Evolutionary conservation across 2,113 vertebrate species (phyloP).

Genomic region (Prolemur simus): DNA sequence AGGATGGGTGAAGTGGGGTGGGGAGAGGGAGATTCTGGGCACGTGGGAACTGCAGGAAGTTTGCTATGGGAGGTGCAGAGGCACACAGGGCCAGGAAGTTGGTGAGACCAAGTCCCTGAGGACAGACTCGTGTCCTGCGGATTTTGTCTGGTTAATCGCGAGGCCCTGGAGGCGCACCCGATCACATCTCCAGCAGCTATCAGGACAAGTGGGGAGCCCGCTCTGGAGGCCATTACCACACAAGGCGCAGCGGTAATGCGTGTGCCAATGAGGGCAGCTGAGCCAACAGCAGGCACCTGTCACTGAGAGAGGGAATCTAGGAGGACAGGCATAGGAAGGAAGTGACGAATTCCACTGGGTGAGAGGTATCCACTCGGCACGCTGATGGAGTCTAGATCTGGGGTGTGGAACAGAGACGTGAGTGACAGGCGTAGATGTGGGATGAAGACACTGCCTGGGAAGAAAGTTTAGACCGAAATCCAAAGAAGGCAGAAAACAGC

Average conservation of each 20-base stretch:
- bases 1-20: background rate
- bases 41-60: background rate
- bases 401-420: background rate
- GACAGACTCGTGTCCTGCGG: background rate
- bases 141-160: background rate
- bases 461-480: background rate
- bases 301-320: background rate
- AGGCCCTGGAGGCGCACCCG: background rate
- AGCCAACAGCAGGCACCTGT: fast-evolving
- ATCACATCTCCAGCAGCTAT: background rate
- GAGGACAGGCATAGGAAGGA: background rate
- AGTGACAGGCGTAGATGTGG: background rate
- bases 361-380: background rate
- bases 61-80: background rate
- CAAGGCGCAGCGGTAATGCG: no score
- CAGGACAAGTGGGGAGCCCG: background rate
- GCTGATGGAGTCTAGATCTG: background rate
- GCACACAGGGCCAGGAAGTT: background rate
- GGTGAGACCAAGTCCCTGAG: background rate
- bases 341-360: background rate
- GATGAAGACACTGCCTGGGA: background rate
- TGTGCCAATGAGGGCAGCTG: fast-evolving
- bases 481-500: background rate
- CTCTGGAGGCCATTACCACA: background rate
- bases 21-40: background rate